These are phyloP conservation scores for Amiota communis DNA, from an alignment of 2,888 invertebrate species.

Conservation along the genomic window DNA sequence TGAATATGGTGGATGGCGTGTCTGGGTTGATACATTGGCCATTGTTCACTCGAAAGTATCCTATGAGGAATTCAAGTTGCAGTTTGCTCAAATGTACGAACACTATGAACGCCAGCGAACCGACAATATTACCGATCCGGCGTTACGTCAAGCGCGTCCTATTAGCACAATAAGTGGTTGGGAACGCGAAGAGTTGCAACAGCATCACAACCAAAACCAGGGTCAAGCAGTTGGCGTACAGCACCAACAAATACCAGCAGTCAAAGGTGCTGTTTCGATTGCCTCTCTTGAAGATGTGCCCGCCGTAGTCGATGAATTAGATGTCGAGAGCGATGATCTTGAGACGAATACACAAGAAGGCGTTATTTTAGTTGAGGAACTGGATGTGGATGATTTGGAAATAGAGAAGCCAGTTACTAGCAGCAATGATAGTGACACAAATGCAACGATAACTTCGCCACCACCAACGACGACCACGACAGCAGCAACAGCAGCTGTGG, in stretches of 20 bases:
- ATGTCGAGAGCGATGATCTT: conserved; percentile 42
- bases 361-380: conserved; percentile 47
- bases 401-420: conserved; percentile 45
- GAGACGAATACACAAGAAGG: conserved; percentile 44
- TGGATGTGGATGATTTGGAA: conserved; percentile 46
- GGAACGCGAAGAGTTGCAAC: conserved; percentile 80
- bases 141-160: conserved; percentile 91
- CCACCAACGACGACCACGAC: neutral
- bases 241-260: conserved; percentile 29
- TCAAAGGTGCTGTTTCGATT: conserved; percentile 53
- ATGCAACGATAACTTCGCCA: conserved; percentile 45
- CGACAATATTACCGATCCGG: conserved; percentile 95
- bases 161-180: conserved; percentile 97
- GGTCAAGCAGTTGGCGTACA: conserved; percentile 45
- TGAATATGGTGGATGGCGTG: conserved; percentile 99
- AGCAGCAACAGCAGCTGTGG: conserved; percentile 47
- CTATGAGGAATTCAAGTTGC: conserved; percentile 97
- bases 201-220: conserved; percentile 58
- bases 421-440: conserved; percentile 39
- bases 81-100: conserved; percentile 98
- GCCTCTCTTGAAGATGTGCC: conserved; percentile 69
- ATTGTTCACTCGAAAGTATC: conserved; percentile 99
- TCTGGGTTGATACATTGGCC: conserved; percentile 99
- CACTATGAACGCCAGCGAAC: conserved; percentile 95
- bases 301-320: conserved; percentile 56